These are phyloP conservation scores for Trinorchestia longiramus DNA, from an alignment of 1,140 invertebrate species.

Conservation along the genomic window DNA sequence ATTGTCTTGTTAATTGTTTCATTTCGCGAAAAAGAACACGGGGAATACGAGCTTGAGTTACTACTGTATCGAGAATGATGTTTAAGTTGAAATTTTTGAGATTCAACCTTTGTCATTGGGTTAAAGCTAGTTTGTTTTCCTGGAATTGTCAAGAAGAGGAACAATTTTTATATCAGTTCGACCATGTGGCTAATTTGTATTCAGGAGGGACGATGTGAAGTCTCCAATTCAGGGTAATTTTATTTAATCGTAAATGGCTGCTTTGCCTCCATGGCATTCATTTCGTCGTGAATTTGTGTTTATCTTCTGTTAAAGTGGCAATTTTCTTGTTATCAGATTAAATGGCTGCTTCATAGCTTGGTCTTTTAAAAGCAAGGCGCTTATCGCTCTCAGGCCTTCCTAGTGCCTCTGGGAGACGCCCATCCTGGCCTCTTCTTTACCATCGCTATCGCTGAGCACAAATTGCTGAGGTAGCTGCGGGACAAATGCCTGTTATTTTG, in stretches of 20 bases:
- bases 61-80: neutral
- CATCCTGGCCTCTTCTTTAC: neutral
- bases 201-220: neutral
- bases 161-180: neutral
- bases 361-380: slow-evolving; percentile 10
- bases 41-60: neutral
- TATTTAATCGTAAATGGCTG: slow-evolving; percentile 34
- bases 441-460: neutral
- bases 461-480: neutral
- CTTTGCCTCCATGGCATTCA: slow-evolving; percentile 27
- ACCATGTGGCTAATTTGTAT: neutral
- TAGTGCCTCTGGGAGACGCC: neutral
- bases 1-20: neutral
- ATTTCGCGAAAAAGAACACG: neutral
- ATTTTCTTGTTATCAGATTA: slow-evolving; percentile 45
- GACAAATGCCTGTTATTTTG: neutral
- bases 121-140: neutral
- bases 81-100: neutral
- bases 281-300: slow-evolving; percentile 36
- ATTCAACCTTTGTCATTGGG: neutral
- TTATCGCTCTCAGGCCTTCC: slow-evolving; percentile 4
- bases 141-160: neutral
- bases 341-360: neutral
- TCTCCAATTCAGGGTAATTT: neutral
- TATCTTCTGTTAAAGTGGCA: slow-evolving; percentile 34